A percentile compares a stretch with the other conserved stretches of the same genome.
Conservation (phyloP, 2,888 invertebrate species). For the Osmoderma eremita region DNA sequence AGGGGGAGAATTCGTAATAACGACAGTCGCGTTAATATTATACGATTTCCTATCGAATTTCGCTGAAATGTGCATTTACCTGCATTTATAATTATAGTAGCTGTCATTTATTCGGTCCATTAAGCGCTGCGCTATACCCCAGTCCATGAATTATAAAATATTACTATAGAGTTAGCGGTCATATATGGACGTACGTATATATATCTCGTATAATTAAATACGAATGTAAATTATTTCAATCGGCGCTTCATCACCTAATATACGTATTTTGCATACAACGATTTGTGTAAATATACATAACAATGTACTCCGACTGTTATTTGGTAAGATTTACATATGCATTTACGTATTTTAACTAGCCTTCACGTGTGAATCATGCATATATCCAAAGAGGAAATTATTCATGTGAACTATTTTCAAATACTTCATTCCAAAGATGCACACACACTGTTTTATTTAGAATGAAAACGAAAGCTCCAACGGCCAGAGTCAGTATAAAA, state of each 20-base stretch:
- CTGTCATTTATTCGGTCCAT: constrained; percentile 33
- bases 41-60: constrained; percentile 17
- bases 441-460: too few relatives aligned
- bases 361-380: too few relatives aligned
- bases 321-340: neutral
- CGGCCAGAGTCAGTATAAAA: too few relatives aligned
- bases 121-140: constrained; percentile 20
- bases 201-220: constrained; percentile 22
- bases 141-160: constrained; percentile 28
- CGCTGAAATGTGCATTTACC: constrained; percentile 19
- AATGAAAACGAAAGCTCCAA: too few relatives aligned
- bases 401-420: too few relatives aligned
- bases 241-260: constrained; percentile 1
- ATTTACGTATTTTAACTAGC: constrained; percentile 2
- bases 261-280: neutral
- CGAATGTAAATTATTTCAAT: neutral
- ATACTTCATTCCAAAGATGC: too few relatives aligned
- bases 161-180: constrained; percentile 29
- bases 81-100: constrained; percentile 34
- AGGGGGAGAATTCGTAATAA: constrained; percentile 6
- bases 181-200: neutral
- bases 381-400: too few relatives aligned
- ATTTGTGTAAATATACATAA: too few relatives aligned
- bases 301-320: neutral
- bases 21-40: constrained; percentile 21